Percentiles rank a stretch among this genome's conserved stretches.
These are phyloP conservation scores for Otus sunia DNA, from an alignment of 2,113 vertebrate species.

Conservation along the genomic window DNA sequence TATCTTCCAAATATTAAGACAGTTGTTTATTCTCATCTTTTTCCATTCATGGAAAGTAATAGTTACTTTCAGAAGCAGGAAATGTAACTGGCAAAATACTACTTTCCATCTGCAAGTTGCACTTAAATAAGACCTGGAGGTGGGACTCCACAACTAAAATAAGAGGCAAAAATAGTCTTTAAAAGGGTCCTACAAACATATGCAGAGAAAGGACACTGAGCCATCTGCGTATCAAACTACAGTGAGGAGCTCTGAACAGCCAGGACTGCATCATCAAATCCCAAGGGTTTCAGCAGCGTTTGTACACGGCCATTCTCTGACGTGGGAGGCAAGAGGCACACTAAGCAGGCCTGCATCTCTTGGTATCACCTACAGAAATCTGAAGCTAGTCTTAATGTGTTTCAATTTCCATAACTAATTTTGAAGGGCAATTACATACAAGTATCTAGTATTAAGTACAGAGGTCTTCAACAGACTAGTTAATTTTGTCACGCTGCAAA, in stretches of 20 bases:
- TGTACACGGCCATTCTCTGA: neutral
- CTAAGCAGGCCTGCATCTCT: neutral
- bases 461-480: neutral
- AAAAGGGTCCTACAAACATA: neutral
- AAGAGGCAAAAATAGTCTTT: neutral
- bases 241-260: neutral
- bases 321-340: neutral
- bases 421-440: neutral
- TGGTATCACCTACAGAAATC: neutral
- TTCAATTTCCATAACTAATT: neutral
- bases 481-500: neutral
- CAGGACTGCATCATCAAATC: neutral
- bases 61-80: neutral
- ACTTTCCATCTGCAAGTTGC: neutral
- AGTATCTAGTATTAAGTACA: neutral
- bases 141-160: neutral
- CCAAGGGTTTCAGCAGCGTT: neutral
- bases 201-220: neutral
- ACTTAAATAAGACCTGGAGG: neutral
- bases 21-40: neutral
- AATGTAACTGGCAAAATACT: neutral
- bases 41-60: neutral
- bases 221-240: fast-evolving
- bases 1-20: neutral
- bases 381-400: neutral